Evolutionary conservation across 1,140 invertebrate genomes (phyloP).

Genomic region (Chrysoperla carnea): DNA sequence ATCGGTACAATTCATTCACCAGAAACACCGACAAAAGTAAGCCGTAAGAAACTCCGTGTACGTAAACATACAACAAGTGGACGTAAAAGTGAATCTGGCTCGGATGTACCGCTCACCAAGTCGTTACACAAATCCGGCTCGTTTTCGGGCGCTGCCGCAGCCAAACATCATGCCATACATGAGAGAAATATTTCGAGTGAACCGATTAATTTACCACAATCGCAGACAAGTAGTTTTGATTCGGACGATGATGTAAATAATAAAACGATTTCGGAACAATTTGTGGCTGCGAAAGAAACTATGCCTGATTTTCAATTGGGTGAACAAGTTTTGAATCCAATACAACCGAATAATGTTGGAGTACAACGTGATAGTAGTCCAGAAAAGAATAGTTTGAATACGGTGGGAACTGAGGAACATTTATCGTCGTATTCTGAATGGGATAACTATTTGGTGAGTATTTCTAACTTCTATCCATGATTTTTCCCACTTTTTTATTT

Average conservation of each 20-base stretch:
- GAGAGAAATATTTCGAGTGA: slow-evolving; percentile 39
- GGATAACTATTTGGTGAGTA: slow-evolving; percentile 57
- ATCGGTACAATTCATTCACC: slow-evolving; percentile 5
- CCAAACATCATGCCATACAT: slow-evolving; percentile 24
- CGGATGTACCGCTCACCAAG: slow-evolving; percentile 24
- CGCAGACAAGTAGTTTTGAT: slow-evolving; percentile 15
- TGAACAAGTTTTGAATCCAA: too few relatives aligned
- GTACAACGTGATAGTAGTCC: slow-evolving; percentile 12
- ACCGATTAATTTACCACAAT: slow-evolving; percentile 27
- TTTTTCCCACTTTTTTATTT: too few relatives aligned
- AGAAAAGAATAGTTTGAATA: slow-evolving; percentile 15
- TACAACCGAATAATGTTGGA: neutral
- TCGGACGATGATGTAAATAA: slow-evolving; percentile 16
- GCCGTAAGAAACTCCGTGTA: too few relatives aligned
- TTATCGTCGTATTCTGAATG: slow-evolving; percentile 63
- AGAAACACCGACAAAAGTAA: too few relatives aligned
- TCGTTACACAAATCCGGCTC: slow-evolving; percentile 43
- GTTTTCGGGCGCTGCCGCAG: slow-evolving; percentile 37
- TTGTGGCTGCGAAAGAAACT: too few relatives aligned
- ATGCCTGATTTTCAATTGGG: too few relatives aligned
- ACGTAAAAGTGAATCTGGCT: slow-evolving; percentile 38
- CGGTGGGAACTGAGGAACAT: slow-evolving; percentile 36
- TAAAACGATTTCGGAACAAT: neutral
- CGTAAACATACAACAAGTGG: too few relatives aligned
- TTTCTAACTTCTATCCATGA: too few relatives aligned